These are phyloP conservation scores for Elysia crispata DNA, from an alignment of 2,888 invertebrate genomes.

Conservation along the genomic window DNA sequence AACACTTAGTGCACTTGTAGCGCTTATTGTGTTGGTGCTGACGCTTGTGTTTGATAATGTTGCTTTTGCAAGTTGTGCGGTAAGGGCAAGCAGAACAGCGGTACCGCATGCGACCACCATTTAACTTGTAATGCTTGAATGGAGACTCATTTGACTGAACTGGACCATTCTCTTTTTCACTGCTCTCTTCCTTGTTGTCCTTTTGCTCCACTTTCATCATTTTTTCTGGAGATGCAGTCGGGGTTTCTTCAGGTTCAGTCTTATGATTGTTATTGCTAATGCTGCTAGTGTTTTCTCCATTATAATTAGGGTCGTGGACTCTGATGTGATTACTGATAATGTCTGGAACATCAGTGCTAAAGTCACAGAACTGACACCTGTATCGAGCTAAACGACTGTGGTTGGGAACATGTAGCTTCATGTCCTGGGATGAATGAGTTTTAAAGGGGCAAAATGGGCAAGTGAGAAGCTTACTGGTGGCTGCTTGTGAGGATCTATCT, in stretches of 20 bases:
- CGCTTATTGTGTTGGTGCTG: constrained; percentile 63
- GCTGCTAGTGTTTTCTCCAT: neutral
- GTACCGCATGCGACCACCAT: constrained; percentile 58
- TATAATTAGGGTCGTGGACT: constrained; percentile 50
- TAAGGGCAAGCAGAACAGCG: constrained; percentile 66
- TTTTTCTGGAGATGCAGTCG: neutral
- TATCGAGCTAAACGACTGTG: constrained; percentile 61
- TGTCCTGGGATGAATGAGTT: constrained; percentile 29
- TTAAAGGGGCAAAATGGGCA: constrained; percentile 56
- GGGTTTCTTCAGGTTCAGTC: neutral
- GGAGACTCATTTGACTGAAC: neutral
- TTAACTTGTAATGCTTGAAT: constrained; percentile 13
- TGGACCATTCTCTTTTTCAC: neutral
- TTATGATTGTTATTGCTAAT: neutral
- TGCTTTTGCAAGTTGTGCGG: constrained; percentile 61
- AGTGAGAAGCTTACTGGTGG: constrained; percentile 23
- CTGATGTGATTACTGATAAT: constrained; percentile 50
- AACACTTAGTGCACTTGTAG: constrained; percentile 65
- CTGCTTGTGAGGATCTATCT: neutral
- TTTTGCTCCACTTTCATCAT: constrained; percentile 21
- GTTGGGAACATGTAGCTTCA: constrained; percentile 41
- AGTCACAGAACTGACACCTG: constrained; percentile 67
- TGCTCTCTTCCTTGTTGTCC: constrained; percentile 4
- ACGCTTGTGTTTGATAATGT: constrained; percentile 66
- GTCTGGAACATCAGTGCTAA: constrained; percentile 45